phyloP scores from a whole-genome alignment of 1,140 invertebrate species.

The Eupeodes corollae region DNA sequence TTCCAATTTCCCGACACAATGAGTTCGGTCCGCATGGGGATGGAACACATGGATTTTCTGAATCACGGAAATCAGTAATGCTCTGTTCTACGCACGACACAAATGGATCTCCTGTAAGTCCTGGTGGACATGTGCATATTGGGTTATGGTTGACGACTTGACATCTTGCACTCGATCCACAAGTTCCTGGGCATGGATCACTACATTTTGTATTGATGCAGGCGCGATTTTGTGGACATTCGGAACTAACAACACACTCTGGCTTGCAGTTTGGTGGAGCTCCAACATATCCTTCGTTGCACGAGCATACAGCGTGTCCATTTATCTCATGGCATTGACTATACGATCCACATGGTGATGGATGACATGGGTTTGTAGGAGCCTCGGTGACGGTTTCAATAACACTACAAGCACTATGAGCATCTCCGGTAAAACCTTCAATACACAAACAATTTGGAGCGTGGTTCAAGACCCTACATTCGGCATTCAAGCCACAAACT shows the following conservation, averaged over 20 bases:
- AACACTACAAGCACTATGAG: constrained; percentile 35
- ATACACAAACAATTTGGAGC: constrained; percentile 63
- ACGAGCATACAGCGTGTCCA: constrained; percentile 72
- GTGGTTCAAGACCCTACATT: constrained; percentile 58
- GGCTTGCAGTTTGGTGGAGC: constrained; percentile 67
- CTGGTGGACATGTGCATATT: constrained; percentile 60
- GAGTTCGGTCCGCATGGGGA: constrained; percentile 73
- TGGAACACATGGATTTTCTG: constrained; percentile 54
- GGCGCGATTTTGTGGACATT: constrained; percentile 70
- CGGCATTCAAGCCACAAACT: constrained; percentile 53
- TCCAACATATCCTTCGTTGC: constrained; percentile 61
- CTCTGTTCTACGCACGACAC: constrained; percentile 45
- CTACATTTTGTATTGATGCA: constrained; percentile 71
- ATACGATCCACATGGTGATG: constrained; percentile 72
- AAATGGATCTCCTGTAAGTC: constrained; percentile 69
- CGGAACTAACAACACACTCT: constrained; percentile 71
- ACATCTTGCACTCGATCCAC: constrained; percentile 71
- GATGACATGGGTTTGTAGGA: constrained; percentile 51
- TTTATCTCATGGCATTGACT: constrained; percentile 49
- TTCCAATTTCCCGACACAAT: constrained; percentile 54
- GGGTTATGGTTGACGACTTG: constrained; percentile 76
- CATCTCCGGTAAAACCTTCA: constrained; percentile 64
- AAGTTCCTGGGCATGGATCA: constrained; percentile 71
- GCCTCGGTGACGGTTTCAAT: constrained; percentile 32
- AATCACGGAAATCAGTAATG: constrained; percentile 22